phyloP scores from a whole-genome alignment of 1,140 invertebrate genomes.

The Mactra quadrangularis region DNA sequence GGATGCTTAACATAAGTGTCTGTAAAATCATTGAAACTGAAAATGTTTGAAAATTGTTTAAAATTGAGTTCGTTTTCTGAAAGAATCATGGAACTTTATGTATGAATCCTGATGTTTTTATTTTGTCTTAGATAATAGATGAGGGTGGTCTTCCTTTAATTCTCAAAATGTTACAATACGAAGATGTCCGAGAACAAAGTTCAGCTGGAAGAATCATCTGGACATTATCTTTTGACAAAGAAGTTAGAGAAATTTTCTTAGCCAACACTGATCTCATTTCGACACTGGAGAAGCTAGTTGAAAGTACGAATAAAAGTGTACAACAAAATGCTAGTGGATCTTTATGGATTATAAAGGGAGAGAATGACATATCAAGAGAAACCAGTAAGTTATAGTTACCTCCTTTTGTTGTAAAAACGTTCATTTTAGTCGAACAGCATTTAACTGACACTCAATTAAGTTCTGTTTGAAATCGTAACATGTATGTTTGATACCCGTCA shows the following conservation, averaged over 20 bases:
- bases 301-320: slow-evolving; percentile 70
- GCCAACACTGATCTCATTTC: slow-evolving; percentile 70
- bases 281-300: slow-evolving; percentile 69
- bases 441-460: too few relatives aligned
- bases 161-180: slow-evolving; percentile 71
- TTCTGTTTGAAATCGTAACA: too few relatives aligned
- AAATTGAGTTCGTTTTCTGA: too few relatives aligned
- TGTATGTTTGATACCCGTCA: too few relatives aligned
- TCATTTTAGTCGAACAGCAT: too few relatives aligned
- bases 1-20: too few relatives aligned
- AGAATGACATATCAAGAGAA: slow-evolving; percentile 73
- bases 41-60: too few relatives aligned
- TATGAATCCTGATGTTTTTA: too few relatives aligned
- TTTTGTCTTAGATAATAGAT: slow-evolving; percentile 73
- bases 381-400: slow-evolving; percentile 63
- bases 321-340: slow-evolving; percentile 74
- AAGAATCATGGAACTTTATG: too few relatives aligned
- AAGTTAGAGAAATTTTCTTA: slow-evolving; percentile 67
- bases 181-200: slow-evolving; percentile 71
- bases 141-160: slow-evolving; percentile 72
- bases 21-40: too few relatives aligned
- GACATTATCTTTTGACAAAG: slow-evolving; percentile 78
- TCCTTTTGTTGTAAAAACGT: not conserved
- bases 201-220: slow-evolving; percentile 72
- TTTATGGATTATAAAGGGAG: slow-evolving; percentile 77